phyloP scores from a whole-genome alignment of 2,888 invertebrate species.

The Troides oblongomaculatus region DNA sequence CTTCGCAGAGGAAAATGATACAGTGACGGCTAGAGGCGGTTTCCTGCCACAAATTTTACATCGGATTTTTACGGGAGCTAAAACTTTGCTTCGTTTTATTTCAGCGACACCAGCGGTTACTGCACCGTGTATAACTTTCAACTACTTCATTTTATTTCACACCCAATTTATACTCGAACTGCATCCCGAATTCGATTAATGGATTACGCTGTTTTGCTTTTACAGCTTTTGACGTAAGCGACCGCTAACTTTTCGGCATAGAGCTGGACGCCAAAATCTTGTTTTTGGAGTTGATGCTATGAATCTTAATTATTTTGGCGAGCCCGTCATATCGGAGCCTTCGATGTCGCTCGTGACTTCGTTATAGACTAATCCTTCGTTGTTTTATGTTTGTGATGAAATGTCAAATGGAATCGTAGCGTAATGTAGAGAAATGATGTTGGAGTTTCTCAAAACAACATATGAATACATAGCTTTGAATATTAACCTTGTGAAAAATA shows the following conservation, averaged over 20 bases:
- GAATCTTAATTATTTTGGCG: slow-evolving; percentile 10
- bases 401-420: background rate
- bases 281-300: slow-evolving; percentile 15
- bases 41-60: slow-evolving; percentile 39
- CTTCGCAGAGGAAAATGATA: slow-evolving; percentile 48
- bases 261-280: slow-evolving; percentile 22
- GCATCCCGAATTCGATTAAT: slow-evolving; percentile 53
- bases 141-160: slow-evolving; percentile 65
- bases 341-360: slow-evolving; percentile 13
- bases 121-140: slow-evolving; percentile 56
- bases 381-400: slow-evolving; percentile 5
- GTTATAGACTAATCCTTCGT: slow-evolving; percentile 14
- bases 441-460: background rate
- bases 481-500: background rate
- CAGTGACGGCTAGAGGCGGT: slow-evolving; percentile 37
- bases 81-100: slow-evolving; percentile 39
- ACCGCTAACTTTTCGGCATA: slow-evolving; percentile 27
- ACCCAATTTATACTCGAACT: slow-evolving; percentile 57
- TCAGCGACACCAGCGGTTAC: slow-evolving; percentile 44
- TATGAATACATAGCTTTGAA: background rate
- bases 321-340: slow-evolving; percentile 11
- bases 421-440: background rate
- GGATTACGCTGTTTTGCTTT: slow-evolving; percentile 45
- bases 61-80: slow-evolving; percentile 32
- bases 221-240: slow-evolving; percentile 34